Evolutionary conservation across 2,113 vertebrate species (phyloP).

Genomic region (Rhegmatorhina hoffmannsi): DNA sequence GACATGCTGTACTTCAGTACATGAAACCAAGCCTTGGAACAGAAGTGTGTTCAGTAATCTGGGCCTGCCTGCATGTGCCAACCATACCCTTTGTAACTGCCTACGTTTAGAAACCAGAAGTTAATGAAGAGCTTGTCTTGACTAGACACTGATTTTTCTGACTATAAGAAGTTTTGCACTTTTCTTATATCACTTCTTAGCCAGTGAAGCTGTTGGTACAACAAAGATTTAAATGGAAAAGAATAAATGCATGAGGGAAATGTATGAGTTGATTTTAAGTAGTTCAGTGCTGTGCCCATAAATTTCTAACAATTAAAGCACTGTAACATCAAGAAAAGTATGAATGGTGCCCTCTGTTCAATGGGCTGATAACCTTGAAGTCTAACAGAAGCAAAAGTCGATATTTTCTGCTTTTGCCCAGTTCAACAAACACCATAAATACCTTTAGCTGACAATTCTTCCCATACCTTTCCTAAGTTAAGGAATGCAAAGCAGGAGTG

Average conservation of each 20-base stretch:
- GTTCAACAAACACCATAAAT: background rate
- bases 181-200: background rate
- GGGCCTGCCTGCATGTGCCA: background rate
- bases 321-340: background rate
- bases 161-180: background rate
- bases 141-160: background rate
- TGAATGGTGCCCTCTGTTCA: background rate
- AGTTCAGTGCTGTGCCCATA: background rate
- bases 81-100: background rate
- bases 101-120: background rate
- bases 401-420: background rate
- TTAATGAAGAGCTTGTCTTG: conserved; percentile 29
- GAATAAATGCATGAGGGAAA: background rate
- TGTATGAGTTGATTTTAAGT: background rate
- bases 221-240: background rate
- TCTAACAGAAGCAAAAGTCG: conserved; percentile 16
- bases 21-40: background rate
- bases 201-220: background rate
- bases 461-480: background rate
- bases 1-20: background rate
- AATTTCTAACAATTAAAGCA: background rate
- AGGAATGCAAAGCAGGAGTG: background rate
- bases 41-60: background rate
- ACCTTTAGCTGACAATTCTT: background rate
- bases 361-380: background rate